Evolutionary conservation across 2,888 invertebrate species (phyloP).

Genomic region (Eristalis tenax): DNA sequence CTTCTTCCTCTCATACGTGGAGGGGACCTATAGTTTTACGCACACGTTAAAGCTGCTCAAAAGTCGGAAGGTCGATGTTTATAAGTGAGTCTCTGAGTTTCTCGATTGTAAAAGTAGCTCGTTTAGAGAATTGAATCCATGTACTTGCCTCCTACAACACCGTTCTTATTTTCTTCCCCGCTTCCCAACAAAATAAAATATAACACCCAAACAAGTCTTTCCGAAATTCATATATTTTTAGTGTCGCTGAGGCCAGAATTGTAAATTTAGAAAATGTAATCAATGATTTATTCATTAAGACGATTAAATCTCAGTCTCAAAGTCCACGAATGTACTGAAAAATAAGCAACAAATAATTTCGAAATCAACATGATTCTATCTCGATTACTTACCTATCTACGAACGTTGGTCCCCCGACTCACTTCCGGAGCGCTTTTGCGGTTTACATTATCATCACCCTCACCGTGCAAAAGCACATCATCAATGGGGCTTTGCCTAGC

Average conservation of each 20-base stretch:
- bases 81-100: too few species aligned
- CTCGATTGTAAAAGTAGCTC: too few species aligned
- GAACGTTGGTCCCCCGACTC: constrained; percentile 26
- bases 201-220: background rate
- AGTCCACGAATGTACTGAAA: constrained; percentile 43
- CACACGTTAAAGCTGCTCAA: too few species aligned
- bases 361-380: background rate
- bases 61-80: too few species aligned
- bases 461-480: background rate
- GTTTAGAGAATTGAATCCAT: too few species aligned
- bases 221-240: constrained; percentile 25
- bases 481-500: background rate
- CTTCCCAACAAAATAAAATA: background rate
- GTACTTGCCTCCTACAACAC: too few species aligned
- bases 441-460: background rate
- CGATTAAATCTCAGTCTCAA: constrained; percentile 51
- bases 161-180: too few species aligned
- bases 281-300: constrained; percentile 27
- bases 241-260: constrained; percentile 26
- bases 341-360: background rate
- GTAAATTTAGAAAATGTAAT: constrained; percentile 43
- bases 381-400: background rate
- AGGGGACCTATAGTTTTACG: too few species aligned
- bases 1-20: too few species aligned
- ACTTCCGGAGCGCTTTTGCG: constrained; percentile 13